Percentiles rank a stretch among this genome's conserved stretches.
phyloP scores from a whole-genome alignment of 2,113 vertebrate genomes.

The Vireo altiloquus region DNA sequence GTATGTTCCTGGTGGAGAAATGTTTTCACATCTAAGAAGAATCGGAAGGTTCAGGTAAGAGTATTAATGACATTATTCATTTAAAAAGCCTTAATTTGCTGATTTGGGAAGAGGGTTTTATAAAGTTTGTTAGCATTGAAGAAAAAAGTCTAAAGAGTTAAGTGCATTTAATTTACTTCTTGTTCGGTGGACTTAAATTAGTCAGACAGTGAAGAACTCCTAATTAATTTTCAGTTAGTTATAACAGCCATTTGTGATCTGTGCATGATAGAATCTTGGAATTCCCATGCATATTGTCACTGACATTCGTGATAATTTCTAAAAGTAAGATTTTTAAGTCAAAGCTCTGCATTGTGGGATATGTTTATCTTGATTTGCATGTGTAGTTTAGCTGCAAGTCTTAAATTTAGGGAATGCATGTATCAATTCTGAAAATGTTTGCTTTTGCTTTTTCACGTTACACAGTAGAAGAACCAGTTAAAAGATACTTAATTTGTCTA shows the following conservation, averaged over 20 bases:
- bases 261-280: background rate
- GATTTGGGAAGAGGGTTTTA: background rate
- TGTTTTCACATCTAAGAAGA: slow-evolving; percentile 99
- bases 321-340: background rate
- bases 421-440: background rate
- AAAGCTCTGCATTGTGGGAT: background rate
- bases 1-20: slow-evolving; percentile 97
- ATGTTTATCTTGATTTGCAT: background rate
- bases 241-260: background rate
- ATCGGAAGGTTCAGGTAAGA: slow-evolving; percentile 97
- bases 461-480: background rate
- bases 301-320: background rate
- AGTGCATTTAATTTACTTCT: background rate
- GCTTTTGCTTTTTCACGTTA: background rate
- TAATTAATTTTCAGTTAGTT: background rate
- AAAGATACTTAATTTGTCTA: background rate
- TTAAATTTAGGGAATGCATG: background rate
- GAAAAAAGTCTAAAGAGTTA: background rate
- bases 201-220: background rate
- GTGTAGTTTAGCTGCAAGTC: background rate
- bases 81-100: background rate
- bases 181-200: background rate
- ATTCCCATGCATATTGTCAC: background rate
- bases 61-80: background rate
- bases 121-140: background rate